Evolutionary conservation across 2,888 invertebrate species (phyloP), one percentile per base, ranked within the genome.

Genomic region (Gibbula magus): DNA sequence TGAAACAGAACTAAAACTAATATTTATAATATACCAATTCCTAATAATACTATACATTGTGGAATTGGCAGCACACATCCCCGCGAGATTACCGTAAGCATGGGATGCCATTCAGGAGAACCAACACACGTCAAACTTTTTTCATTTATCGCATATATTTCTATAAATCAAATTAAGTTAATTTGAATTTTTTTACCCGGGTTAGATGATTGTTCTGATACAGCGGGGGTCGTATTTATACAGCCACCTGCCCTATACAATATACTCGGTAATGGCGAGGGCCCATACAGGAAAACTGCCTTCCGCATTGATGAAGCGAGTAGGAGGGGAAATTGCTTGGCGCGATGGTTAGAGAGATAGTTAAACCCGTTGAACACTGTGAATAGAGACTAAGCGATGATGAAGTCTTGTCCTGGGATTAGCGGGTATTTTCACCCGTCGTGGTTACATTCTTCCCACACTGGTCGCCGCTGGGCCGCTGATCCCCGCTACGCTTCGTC

Each of bases 331-430:
- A 70, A 70, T 70, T 70, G 39, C 70, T 70, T 70, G 70, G 35
- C 20, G 70, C 16, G 70, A 70, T 32, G 18, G 70, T 70, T 39
- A 70, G 29, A 8, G 35, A 29, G 70, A 70, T 70, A 70, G 70
- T 70, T 70, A 39, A 35, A 35, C 32, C 35, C 39, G 29, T 32
- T 70, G 70, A 70, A 70, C 39, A 70, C 13, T 70, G 20, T 70
- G 70, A 70, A 70, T 70, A 35, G 70, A 18, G 70, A 39, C 70
- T 70, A 70, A 70, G 70, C 70, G 70, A 70, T 70, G 70, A 70
- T 70, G 70, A 70, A 70, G 70, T 70, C 39, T 20, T 70, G 70
- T 39, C 16, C 35, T 8, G 39, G 70, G 70, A 70, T 70, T 70
- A 70, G 35, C 18, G 70, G 32, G 70, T 70, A 70, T 70, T 70